These are phyloP conservation scores for Epizoanthus rinbou DNA, from an alignment of 92 coral and sea anemone genomes.

Conservation along the genomic window DNA sequence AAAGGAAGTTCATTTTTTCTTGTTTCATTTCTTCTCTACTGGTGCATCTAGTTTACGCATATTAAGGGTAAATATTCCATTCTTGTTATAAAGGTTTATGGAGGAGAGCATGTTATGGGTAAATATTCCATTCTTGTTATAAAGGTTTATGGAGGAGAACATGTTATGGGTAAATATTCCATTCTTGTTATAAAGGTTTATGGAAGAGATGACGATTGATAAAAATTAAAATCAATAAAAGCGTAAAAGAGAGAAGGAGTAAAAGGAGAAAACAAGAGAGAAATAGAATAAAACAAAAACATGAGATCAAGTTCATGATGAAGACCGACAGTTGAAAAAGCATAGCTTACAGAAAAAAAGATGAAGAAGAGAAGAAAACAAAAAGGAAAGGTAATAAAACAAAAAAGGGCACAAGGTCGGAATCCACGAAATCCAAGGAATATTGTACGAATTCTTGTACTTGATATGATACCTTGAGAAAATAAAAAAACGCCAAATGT, in stretches of 20 bases:
- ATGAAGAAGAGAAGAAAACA: neutral
- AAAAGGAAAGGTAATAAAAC: neutral
- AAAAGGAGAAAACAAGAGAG: too few species aligned
- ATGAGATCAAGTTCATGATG: neutral
- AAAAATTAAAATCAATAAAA: conserved; percentile 11
- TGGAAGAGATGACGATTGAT: conserved; percentile 10
- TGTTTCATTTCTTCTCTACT: conserved; percentile 1
- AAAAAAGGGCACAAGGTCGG: neutral
- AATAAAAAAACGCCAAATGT: too few species aligned
- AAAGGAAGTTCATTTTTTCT: neutral
- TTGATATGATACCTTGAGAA: neutral
- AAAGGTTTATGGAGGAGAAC: too few species aligned
- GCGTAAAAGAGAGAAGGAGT: neutral
- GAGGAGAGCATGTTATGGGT: too few species aligned
- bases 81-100: too few species aligned
- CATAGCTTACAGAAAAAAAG: neutral
- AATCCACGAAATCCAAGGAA: neutral
- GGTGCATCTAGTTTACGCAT: too few species aligned
- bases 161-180: too few species aligned
- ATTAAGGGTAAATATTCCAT: too few species aligned
- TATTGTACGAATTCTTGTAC: neutral
- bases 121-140: too few species aligned
- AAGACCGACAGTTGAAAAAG: conserved; percentile 6
- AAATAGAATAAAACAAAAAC: conserved; percentile 1
- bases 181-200: too few species aligned